phyloP scores from a whole-genome alignment of 2,797 vertebrate genomes.

The Crenichthys baileyi region DNA sequence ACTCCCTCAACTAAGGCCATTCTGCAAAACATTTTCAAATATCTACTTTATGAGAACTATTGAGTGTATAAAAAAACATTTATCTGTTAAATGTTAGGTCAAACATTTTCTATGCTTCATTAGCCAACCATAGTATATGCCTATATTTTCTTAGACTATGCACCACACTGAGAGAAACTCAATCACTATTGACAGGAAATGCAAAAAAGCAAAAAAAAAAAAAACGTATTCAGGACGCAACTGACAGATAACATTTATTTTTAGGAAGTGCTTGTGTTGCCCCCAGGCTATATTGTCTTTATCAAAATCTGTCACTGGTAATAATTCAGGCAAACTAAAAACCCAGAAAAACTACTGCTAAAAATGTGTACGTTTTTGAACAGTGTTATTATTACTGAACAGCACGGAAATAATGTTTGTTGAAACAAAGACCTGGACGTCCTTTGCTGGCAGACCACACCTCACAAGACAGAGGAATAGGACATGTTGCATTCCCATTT shows the following conservation, averaged over 20 bases:
- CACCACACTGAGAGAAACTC: not conserved
- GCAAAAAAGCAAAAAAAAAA: not conserved
- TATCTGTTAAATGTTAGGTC: not conserved
- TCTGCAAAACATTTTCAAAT: not conserved
- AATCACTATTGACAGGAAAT: not conserved
- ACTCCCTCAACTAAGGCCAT: not conserved
- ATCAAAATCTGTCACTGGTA: not conserved
- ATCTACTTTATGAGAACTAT: not conserved
- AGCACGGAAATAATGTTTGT: not conserved
- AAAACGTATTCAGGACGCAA: not conserved
- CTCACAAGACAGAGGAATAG: not conserved
- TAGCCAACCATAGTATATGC: not conserved
- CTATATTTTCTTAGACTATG: not conserved
- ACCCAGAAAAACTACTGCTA: not conserved
- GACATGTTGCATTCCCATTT: not conserved
- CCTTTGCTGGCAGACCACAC: not conserved
- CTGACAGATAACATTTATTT: not conserved
- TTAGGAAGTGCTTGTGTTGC: not conserved
- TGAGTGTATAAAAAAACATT: not conserved
- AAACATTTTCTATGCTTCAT: not conserved
- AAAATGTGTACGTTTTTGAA: too few species aligned
- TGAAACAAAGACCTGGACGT: not conserved
- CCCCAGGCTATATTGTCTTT: not conserved
- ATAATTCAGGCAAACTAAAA: not conserved
- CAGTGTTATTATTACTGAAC: not conserved